Evolutionary conservation across 2,888 invertebrate genomes (phyloP), one percentile per base, ranked within the genome.

Genomic region (Melolontha melolontha): DNA sequence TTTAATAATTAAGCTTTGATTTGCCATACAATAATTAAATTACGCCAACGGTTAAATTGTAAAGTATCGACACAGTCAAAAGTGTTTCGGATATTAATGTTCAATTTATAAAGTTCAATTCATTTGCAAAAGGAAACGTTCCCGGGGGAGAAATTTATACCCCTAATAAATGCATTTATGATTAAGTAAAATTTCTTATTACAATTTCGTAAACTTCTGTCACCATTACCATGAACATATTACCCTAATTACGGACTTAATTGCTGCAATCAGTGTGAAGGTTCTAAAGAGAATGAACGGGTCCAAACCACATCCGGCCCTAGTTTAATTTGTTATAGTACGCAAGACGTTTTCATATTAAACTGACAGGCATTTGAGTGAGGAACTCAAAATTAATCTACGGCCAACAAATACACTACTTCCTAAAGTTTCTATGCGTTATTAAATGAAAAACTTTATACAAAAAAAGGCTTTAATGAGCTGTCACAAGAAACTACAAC

Each of bases 181-280:
- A 49, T 62, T 44, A 34, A 62, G 59, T 62, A 47, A 47, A 47
- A 62, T 62, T 62, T 47, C 59, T 62, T 62, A 47, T 62, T 62
- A 62, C 59, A 47, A 47, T 62, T 62, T 62, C 59, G 34, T 62
- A 51, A 67, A 67, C 51, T 57, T 57, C 66, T 59, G 66, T 67
- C 66, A 67, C 59, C 65, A 29, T 65, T 54, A 62, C 42, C 66
- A 59, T 50, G 66, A 67, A 67, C 59, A 59, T 67, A 67, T 67
- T 67, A 52, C 62, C 42, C 29, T 67, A 59, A 67, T 67, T 67
- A 59, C 66, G 51, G 50, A 59, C 50, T 59, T 67, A 67, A 67
- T 62, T 62, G 66, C 59, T 51, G 62, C 49, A 67, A 67, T 67
- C 66, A 67, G 51, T 41, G 59, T 29, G 41, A 42, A 42, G 59